These are phyloP conservation scores for Antheraea assamensis DNA, from an alignment of 2,888 invertebrate genomes.

Conservation along the genomic window DNA sequence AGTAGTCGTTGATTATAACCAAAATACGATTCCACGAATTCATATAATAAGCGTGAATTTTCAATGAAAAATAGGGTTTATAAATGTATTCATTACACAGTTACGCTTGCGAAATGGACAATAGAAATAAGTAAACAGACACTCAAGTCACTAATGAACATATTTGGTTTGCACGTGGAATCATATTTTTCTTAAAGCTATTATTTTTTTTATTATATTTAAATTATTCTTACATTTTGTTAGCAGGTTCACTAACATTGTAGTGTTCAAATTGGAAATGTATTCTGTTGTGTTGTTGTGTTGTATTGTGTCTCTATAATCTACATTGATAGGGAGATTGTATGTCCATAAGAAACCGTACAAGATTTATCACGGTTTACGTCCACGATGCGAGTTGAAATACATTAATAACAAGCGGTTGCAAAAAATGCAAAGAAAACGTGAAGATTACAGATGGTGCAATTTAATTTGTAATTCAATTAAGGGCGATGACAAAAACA, in stretches of 20 bases:
- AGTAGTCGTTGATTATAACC: background rate
- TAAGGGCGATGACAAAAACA: background rate
- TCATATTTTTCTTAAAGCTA: too few relatives aligned
- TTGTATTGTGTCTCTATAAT: background rate
- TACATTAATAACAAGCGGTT: background rate
- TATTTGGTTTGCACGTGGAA: background rate
- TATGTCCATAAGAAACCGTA: background rate
- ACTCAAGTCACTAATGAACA: background rate
- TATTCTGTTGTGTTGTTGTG: too few relatives aligned
- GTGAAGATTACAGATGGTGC: background rate
- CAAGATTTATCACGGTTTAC: background rate
- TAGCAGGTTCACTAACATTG: background rate
- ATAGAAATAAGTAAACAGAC: background rate
- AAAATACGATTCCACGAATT: background rate
- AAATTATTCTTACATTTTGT: background rate
- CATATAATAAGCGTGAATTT: background rate
- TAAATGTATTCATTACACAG: background rate
- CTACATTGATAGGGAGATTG: background rate
- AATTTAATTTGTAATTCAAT: constrained; percentile 8
- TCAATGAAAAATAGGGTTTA: background rate
- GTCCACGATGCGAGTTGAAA: background rate
- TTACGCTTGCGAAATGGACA: too few relatives aligned
- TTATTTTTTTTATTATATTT: too few relatives aligned
- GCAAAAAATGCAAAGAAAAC: background rate
- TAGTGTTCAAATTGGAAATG: too few relatives aligned